Conservation (phyloP, 2,113 vertebrate species). For the Actenoides hombroni region DNA sequence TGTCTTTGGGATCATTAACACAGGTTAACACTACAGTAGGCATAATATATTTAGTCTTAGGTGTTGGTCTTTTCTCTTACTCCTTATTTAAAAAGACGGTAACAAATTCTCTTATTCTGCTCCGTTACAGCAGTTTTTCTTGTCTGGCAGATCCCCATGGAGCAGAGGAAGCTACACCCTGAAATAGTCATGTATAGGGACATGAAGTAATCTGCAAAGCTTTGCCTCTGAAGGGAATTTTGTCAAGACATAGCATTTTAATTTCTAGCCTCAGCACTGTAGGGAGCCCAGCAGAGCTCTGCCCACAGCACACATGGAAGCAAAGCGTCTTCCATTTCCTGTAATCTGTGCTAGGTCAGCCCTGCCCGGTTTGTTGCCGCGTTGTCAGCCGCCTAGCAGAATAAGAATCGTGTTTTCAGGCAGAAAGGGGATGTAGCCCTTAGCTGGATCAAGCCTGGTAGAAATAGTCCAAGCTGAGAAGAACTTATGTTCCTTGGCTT, state of each 20-base stretch:
- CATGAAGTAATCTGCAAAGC: neutral
- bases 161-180: conserved; percentile 36
- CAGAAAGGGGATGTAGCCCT: neutral
- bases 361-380: neutral
- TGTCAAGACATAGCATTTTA: neutral
- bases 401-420: neutral
- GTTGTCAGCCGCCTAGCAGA: neutral
- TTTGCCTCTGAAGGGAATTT: conserved; percentile 16
- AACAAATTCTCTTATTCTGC: neutral
- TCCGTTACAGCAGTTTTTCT: neutral
- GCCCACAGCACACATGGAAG: neutral
- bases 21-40: neutral
- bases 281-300: neutral
- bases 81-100: neutral
- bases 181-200: neutral
- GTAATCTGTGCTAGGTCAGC: neutral
- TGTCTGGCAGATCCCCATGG: neutral
- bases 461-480: conserved; percentile 1
- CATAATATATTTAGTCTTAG: neutral
- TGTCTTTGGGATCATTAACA: neutral
- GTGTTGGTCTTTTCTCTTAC: neutral
- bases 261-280: neutral
- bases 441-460: neutral
- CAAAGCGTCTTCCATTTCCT: neutral
- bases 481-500: neutral